Percentiles rank a stretch among this genome's conserved stretches.
Conservation (phyloP, 1,140 invertebrate genomes). For the Drosophila sp. region DNA sequence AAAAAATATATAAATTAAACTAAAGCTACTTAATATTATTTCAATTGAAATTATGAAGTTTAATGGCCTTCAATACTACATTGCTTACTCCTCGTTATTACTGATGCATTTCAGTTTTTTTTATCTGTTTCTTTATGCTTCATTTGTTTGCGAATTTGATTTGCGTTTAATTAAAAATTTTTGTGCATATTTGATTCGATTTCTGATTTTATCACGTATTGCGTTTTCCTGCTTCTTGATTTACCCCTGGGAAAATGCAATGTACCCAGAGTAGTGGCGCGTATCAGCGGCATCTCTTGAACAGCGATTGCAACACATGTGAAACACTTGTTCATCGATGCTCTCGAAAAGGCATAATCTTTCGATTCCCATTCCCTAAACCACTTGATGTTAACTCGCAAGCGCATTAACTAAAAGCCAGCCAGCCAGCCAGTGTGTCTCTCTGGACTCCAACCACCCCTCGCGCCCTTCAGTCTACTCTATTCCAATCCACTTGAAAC, state of each 20-base stretch:
- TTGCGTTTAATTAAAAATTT: no score
- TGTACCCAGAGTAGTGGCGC: conserved; percentile 38
- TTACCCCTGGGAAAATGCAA: conserved; percentile 47
- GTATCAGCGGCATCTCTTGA: conserved; percentile 27
- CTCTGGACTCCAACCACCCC: no score
- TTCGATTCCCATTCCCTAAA: conserved; percentile 27
- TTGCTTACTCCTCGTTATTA: no score
- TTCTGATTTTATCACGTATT: no score
- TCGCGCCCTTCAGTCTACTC: neutral
- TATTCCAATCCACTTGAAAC: conserved; percentile 7
- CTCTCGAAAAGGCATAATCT: conserved; percentile 42
- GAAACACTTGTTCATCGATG: conserved; percentile 65
- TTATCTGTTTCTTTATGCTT: no score
- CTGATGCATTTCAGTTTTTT: no score
- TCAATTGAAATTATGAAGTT: no score
- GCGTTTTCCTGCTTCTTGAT: conserved; percentile 16
- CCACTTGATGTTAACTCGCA: conserved; percentile 47
- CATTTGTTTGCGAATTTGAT: no score
- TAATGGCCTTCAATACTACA: no score
- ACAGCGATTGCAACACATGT: conserved; percentile 28
- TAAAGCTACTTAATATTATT: no score
- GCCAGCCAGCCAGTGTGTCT: neutral
- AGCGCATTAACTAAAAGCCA: conserved; percentile 70
- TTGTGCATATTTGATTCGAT: no score
- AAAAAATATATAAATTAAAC: no score